Conservation (phyloP, 1,140 invertebrate genomes). For the Yoshiicerus persimilis region DNA sequence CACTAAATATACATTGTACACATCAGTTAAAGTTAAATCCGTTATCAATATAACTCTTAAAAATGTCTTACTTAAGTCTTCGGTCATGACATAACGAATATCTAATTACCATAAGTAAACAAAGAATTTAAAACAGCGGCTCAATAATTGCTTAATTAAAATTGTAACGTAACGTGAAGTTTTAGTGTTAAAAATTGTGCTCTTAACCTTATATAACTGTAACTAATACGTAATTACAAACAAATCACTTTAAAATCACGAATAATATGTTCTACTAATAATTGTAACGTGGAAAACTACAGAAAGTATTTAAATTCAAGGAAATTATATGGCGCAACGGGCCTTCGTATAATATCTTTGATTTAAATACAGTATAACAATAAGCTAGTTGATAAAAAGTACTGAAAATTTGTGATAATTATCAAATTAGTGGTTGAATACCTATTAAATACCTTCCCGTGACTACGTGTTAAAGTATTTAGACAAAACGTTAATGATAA, state of each 20-base stretch:
- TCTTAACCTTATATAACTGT: neutral
- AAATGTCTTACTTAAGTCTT: neutral
- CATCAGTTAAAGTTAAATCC: neutral
- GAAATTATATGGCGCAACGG: neutral
- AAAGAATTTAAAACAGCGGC: neutral
- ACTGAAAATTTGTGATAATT: conserved; percentile 15
- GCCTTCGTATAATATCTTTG: neutral
- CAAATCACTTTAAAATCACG: neutral
- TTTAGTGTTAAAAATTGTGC: neutral
- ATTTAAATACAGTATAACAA: neutral
- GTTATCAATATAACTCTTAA: neutral
- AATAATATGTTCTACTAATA: neutral
- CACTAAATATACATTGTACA: too few species aligned
- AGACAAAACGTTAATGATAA: neutral
- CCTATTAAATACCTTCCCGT: neutral
- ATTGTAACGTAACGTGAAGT: neutral
- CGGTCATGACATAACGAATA: neutral
- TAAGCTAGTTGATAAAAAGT: neutral
- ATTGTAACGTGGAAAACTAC: neutral
- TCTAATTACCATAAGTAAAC: neutral
- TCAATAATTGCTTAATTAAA: neutral
- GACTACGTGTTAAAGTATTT: neutral
- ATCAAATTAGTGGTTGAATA: neutral
- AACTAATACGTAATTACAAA: neutral
- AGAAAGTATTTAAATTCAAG: neutral